Base-by-base conservation (phyloP, 1,140 invertebrate species). In the Panagrolaimus sp. region DNA sequence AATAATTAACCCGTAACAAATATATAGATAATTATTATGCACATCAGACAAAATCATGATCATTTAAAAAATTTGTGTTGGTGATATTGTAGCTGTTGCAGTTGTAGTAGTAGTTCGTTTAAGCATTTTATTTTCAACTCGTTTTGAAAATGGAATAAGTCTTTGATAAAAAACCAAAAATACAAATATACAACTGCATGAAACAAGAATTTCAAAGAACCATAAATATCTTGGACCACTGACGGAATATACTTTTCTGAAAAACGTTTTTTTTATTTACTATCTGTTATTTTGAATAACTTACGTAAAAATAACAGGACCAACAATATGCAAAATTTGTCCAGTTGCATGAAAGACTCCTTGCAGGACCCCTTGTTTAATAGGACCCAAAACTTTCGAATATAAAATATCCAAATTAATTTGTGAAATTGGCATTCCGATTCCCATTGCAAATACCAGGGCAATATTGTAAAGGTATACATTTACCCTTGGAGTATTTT, bases 321-420 rank as follows among this genome's bases (percentile, higher is more conserved):
- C 66, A 47, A 47, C 38, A 44, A 68, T 42, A 47, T 62, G 67
- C 27, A 68, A 16, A n/a, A 68, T 14, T 61, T 68, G 42, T 20
- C 67, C 67, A 23, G n/a, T 31, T 5, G 38, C 63, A 11, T 70
- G 27, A 31, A 69, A 69, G 7, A 69, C 13, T 5, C 38, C 63
- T 42, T 67, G 63, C 20, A 31, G 25, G 0, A 51, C 53, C 16
- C 67, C 67, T 43, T 69, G 67, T 53, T 69, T 69, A 20, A 69
- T 69, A 5, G 57, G 57, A 27, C 67, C 67, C 8, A 69, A 46
- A 14, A 69, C 43, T 42, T 67, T 69, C 0, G 67, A 69, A 42
- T 67, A 69, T 20, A 69, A 42, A 42, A 66, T 43, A 16, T 69
- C 67, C 2, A 69, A n/a, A 53, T 69, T 69, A 13, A 69, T 23